Conservation (phyloP, 1,140 invertebrate species). For the Pantala flavescens region DNA sequence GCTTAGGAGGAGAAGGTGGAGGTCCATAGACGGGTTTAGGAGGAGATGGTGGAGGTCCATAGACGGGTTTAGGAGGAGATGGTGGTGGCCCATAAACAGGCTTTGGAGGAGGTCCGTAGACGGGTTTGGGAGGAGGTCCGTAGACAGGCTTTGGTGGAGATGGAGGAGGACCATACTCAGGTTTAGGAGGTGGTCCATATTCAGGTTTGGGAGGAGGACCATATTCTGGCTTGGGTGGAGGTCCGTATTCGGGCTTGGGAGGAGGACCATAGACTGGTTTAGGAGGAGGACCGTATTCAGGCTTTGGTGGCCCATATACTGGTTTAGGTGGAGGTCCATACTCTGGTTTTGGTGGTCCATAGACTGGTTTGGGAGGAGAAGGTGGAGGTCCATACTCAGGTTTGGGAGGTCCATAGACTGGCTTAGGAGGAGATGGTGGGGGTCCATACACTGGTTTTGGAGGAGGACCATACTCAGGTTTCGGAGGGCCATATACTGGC, state of each 20-base stretch:
- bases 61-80: slow-evolving; percentile 14
- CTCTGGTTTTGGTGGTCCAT: not conserved
- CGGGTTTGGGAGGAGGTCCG: slow-evolving; percentile 28
- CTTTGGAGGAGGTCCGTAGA: slow-evolving; percentile 30
- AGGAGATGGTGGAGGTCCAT: slow-evolving; percentile 24
- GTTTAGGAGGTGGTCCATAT: not conserved
- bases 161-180: slow-evolving; percentile 15
- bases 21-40: slow-evolving; percentile 28
- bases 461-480: slow-evolving; percentile 20
- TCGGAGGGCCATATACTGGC: slow-evolving; percentile 22
- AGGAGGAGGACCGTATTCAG: slow-evolving; percentile 18
- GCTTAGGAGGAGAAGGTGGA: slow-evolving; percentile 30
- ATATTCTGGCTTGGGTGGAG: slow-evolving; percentile 18
- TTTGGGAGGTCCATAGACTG: slow-evolving; percentile 22
- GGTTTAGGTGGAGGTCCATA: slow-evolving; percentile 20
- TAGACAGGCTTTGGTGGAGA: slow-evolving; percentile 18
- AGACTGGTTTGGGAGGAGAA: slow-evolving; percentile 13
- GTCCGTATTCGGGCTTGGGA: slow-evolving; percentile 16
- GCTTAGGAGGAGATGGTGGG: slow-evolving; percentile 22
- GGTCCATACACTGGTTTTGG: slow-evolving; percentile 24
- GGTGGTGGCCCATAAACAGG: slow-evolving; percentile 26
- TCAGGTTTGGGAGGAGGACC: slow-evolving; percentile 18
- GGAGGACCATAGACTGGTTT: slow-evolving; percentile 23
- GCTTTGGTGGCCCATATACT: slow-evolving; percentile 25
- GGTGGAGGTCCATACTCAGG: slow-evolving; percentile 23